These are phyloP conservation scores for Lerista edwardsae DNA, from an alignment of 2,797 vertebrate species.

Conservation along the genomic window DNA sequence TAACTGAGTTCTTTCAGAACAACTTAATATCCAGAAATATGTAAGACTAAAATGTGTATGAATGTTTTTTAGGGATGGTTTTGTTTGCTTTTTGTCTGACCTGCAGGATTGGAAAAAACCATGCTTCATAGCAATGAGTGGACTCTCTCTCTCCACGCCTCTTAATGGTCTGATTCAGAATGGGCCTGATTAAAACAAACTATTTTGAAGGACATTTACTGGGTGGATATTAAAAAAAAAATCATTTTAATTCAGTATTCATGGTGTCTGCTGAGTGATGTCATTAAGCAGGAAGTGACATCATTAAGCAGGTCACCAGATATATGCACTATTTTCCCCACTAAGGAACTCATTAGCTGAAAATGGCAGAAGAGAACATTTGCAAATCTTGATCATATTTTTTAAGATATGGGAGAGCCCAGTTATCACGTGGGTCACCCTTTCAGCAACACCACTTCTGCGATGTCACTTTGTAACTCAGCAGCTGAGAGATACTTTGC, in stretches of 20 bases:
- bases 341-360: too few relatives aligned
- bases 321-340: too few relatives aligned
- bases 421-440: too few relatives aligned
- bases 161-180: not conserved
- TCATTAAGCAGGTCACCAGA: too few relatives aligned
- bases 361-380: too few relatives aligned
- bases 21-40: conserved; percentile 22
- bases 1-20: conserved; percentile 15
- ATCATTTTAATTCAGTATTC: conserved; percentile 5
- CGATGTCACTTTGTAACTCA: too few relatives aligned
- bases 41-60: conserved; percentile 15
- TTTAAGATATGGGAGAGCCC: too few relatives aligned
- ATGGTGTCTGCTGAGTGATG: too few relatives aligned
- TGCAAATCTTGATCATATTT: too few relatives aligned
- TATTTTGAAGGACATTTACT: not conserved
- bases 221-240: not conserved
- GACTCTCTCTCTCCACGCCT: not conserved
- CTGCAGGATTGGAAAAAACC: conserved; percentile 5
- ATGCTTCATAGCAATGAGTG: conserved; percentile 3
- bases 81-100: conserved; percentile 14
- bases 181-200: not conserved
- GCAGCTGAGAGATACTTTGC: too few relatives aligned
- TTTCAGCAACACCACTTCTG: too few relatives aligned
- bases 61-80: not conserved
- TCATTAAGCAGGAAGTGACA: too few relatives aligned